Percentiles rank a stretch among this genome's conserved stretches.
Conservation (phyloP, 2,113 vertebrate genomes). For the Mus pahari region DNA sequence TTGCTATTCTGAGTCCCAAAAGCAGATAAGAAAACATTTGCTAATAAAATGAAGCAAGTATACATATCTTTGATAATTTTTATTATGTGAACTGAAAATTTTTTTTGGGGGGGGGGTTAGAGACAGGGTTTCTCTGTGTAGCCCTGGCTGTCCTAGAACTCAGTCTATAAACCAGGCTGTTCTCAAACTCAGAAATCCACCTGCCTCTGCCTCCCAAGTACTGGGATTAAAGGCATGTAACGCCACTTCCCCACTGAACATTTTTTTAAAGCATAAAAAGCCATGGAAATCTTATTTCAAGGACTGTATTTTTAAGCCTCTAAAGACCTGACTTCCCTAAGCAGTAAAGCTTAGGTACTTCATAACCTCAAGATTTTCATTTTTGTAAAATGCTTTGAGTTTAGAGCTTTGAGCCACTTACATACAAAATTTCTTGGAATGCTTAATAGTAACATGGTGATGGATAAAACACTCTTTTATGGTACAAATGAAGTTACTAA, state of each 20-base stretch:
- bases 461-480: constrained; percentile 17
- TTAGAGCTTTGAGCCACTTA: neutral
- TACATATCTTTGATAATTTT: neutral
- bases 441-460: neutral
- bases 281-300: constrained; percentile 8
- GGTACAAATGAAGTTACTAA: neutral
- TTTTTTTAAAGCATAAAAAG: neutral
- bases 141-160: too few species aligned
- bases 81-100: neutral
- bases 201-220: too few species aligned
- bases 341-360: neutral
- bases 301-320: neutral
- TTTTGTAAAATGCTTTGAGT: constrained; percentile 25
- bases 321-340: neutral
- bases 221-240: too few species aligned
- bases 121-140: too few species aligned
- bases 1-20: neutral
- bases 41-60: neutral
- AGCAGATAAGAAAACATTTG: constrained; percentile 5
- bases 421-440: constrained; percentile 35
- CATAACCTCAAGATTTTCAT: neutral
- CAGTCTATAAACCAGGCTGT: too few species aligned
- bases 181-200: too few species aligned
- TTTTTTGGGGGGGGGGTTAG: too few species aligned
- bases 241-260: too few species aligned